Base-by-base conservation (phyloP, 2,797 vertebrate species). In the Leuciscus waleckii region DNA sequence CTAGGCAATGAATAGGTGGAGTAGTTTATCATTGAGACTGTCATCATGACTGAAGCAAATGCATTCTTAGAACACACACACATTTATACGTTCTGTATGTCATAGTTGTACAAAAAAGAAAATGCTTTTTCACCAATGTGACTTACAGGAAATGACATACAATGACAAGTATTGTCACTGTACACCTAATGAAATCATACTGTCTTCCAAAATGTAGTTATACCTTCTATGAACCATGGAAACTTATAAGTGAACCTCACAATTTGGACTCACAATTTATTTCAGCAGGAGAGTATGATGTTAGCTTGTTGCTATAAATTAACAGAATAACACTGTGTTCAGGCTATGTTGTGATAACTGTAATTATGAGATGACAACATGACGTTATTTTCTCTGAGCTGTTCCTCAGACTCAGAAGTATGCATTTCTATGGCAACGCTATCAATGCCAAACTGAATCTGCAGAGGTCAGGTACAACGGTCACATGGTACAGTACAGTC, bases 1-100 rank as follows among this genome's bases (percentile, higher is more conserved):
- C 46, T 56, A 8, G 8, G 21, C 58, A 67, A 5, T 76, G 23
- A 75, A 65, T 56, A 65, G 32, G 13, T 14, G 13, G 8, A 21
- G 32, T 41, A 29, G 58, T 67, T 68, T 54, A 83, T 83, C 73
- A 76, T 10, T 68, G 61, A 68, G 61, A 54, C 71, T 39, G 41
- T 65, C 71, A 67, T 65, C 56, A 35, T 43, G 17, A 65, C 32
- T 26, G 56, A 51, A 67, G 32, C 14, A 46, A 74, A 67, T 39
- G 26, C 13, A 21, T 14, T 65, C 32, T 39, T 65, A 51, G 32
- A 81, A 73, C 68, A 63, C 39, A 39, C n/a, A 21, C 39, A 19
- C 26, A 49, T 1, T 81, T 41, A 29, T 41, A 58, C 39, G 8
- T 39, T 37, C 70, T 21, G 43, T 5, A 11, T 46, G 58, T 26